Conservation (phyloP, 2,113 vertebrate species). For the Columbina picui region DNA sequence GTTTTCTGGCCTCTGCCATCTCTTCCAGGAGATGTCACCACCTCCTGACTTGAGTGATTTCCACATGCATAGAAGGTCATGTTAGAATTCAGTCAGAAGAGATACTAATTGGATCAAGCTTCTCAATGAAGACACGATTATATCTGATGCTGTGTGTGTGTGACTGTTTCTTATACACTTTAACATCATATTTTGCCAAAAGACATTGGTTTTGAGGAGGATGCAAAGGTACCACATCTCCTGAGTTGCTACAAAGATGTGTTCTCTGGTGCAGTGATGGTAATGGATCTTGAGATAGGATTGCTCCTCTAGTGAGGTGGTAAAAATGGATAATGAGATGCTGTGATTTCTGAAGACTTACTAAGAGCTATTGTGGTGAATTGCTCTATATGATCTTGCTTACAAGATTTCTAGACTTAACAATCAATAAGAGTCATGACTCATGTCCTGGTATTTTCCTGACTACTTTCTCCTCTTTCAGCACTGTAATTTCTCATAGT, state of each 20-base stretch:
- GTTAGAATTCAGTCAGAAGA: background rate
- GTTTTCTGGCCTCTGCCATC: background rate
- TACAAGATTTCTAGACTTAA: background rate
- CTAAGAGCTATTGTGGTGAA: background rate
- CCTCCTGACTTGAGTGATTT: background rate
- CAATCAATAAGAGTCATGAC: background rate
- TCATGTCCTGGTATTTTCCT: background rate
- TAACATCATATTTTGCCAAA: background rate
- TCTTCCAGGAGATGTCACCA: background rate
- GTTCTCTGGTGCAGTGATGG: background rate
- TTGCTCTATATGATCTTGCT: background rate
- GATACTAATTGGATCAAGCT: background rate
- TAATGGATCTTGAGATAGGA: background rate
- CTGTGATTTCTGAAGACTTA: background rate
- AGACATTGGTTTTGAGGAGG: background rate
- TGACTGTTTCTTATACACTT: background rate
- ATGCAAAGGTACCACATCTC: fast-evolving
- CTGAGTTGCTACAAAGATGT: background rate
- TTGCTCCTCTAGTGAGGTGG: background rate
- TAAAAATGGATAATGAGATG: background rate
- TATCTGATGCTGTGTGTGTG: background rate
- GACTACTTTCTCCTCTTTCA: background rate
- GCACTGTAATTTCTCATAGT: background rate
- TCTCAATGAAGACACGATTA: background rate
- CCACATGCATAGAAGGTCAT: background rate